Base-by-base conservation (phyloP, 2,113 vertebrate species). In the Regulus satrapa region DNA sequence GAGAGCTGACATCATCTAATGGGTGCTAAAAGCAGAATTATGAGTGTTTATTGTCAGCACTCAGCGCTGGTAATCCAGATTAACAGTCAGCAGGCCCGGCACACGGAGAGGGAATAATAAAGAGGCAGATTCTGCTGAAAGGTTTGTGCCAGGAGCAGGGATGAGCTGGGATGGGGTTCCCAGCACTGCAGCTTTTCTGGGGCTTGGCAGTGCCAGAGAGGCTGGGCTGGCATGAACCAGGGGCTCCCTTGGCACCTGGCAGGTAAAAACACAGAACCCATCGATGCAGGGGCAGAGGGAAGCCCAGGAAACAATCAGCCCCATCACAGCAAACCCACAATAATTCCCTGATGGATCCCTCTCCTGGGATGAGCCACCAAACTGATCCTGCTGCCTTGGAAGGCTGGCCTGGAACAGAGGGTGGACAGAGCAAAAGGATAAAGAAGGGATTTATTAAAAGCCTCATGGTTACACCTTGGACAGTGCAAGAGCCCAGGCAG, bases 41-140 rank as follows among this genome's bases (percentile, higher is more conserved):
- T 62, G 14, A 18, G 4, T 10, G 20, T 74, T 77, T 92, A 20
- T 69, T 46, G 61, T 15, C 72, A 61, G 34, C 26, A 24, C 45
- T 85, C n/a, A 13, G 54, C 51, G 17, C n/a, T 55, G 75, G 36
- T 78, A 88, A 93, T 90, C 79, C 92, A 92, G 92, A 95, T 80
- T 77, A 80, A 62, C 36, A 69, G 40, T 24, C 56, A 72, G 3
- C 20, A 34, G 84, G 45, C 56, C 72, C 61, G 28, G 45, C 48
- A 55, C 24, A 18, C 1, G 4, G 54, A 64, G 25, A 19, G 74
- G 55, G 59, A 52, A 73, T 24, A 56, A 67, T 18, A 14, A 41
- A 40, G 67, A 74, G 32, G 58, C 61, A 61, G 56, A 61, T 93
- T 74, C 18, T 87, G 68, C 55, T 77, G 71, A 32, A 40, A n/a